Conservation (phyloP, 2,113 vertebrate species). For the Chloebia gouldiae region DNA sequence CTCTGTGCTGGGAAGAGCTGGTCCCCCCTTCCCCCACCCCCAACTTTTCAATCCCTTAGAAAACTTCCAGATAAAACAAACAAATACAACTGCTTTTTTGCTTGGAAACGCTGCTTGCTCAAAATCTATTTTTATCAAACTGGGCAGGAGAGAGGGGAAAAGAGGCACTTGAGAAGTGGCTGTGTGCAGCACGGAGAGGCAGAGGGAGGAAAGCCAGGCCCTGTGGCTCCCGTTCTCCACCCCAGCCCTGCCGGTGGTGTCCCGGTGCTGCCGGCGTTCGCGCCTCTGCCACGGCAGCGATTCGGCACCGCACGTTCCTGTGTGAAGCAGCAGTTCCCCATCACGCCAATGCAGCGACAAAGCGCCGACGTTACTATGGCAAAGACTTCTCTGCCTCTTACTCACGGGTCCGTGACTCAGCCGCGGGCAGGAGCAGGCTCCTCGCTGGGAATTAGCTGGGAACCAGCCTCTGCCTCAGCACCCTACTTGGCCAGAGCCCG, state of each 20-base stretch:
- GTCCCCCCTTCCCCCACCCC: neutral
- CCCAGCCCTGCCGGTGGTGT: neutral
- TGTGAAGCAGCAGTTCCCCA: conserved; percentile 41
- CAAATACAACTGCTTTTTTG: conserved; percentile 36
- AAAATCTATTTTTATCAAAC: conserved; percentile 51
- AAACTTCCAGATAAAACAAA: conserved; percentile 66
- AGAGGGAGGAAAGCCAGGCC: neutral
- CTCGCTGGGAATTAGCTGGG: neutral
- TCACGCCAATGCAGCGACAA: neutral
- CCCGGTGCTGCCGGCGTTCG: neutral
- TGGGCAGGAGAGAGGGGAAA: conserved; percentile 5
- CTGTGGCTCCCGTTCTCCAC: rapidly evolving
- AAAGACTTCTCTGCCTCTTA: conserved; percentile 66
- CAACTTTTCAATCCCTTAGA: conserved; percentile 37
- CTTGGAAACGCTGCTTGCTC: conserved; percentile 50
- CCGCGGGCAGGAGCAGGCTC: conserved; percentile 15
- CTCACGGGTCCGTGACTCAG: conserved; percentile 62
- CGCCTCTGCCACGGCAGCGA: neutral
- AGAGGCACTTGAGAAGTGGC: neutral
- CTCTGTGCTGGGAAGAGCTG: conserved; percentile 8
- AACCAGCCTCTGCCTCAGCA: conserved; percentile 10
- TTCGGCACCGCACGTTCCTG: neutral
- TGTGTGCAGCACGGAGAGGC: rapidly evolving
- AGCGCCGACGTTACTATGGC: conserved; percentile 69
- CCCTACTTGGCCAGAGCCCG: neutral